phyloP scores from a whole-genome alignment of 2,113 vertebrate genomes.

The Serinus canaria region DNA sequence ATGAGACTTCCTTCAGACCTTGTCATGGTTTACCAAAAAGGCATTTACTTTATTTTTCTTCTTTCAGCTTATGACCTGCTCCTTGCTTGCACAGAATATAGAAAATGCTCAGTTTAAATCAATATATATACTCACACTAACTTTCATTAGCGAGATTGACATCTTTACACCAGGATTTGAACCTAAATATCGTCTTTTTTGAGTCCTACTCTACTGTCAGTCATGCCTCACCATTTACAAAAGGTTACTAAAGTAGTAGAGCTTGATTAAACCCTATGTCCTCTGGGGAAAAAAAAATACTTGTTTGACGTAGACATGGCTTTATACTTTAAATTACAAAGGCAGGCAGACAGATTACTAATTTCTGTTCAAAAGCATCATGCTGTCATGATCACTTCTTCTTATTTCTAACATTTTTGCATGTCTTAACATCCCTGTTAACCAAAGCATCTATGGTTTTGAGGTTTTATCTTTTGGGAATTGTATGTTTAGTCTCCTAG shows the following conservation, averaged over 20 bases:
- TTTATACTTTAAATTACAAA: conserved; percentile 46
- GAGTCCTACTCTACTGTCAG: neutral
- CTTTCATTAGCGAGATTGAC: conserved; percentile 14
- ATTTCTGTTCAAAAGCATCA: conserved; percentile 28
- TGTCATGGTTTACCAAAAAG: neutral
- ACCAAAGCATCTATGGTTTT: neutral
- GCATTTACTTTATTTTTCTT: neutral
- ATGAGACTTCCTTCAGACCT: neutral
- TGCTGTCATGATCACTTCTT: neutral
- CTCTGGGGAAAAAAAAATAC: neutral
- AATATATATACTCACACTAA: neutral
- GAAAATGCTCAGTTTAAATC: conserved; percentile 31
- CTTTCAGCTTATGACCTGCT: conserved; percentile 7
- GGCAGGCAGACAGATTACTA: conserved; percentile 15
- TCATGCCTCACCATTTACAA: neutral
- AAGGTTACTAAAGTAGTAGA: conserved; percentile 26
- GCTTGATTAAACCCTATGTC: neutral
- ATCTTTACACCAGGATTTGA: neutral
- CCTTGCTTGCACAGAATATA: neutral
- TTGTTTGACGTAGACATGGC: neutral
- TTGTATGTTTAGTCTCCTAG: neutral
- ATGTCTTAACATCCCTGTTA: conserved; percentile 30
- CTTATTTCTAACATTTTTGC: neutral
- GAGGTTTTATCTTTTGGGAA: neutral
- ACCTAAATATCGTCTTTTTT: neutral